Percentiles rank a stretch among this genome's conserved stretches.
Evolutionary conservation across 92 coral and sea anemone genomes (phyloP).

Genomic region (Galaxea fascicularis): DNA sequence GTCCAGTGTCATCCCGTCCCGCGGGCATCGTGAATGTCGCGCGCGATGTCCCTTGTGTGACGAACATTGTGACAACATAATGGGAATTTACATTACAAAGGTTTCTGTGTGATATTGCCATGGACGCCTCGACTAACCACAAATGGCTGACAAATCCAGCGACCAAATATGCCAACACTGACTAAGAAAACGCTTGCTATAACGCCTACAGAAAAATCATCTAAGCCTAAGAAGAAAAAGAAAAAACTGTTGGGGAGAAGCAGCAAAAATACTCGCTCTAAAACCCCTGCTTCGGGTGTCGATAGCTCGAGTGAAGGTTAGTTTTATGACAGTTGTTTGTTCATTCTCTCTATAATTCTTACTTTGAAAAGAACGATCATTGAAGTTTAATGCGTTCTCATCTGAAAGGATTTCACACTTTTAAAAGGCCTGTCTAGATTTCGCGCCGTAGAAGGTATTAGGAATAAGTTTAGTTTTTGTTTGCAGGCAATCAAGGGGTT

Average conservation of each 20-base stretch:
- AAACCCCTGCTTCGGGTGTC: slow-evolving; percentile 62
- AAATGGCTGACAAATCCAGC: slow-evolving; percentile 32
- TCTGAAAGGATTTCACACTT: slow-evolving; percentile 28
- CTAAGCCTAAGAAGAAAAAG: slow-evolving; percentile 80
- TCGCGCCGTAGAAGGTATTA: background rate
- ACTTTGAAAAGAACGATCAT: slow-evolving; percentile 18
- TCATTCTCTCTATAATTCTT: too few species aligned
- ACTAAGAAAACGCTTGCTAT: slow-evolving; percentile 66
- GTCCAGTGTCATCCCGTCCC: slow-evolving; percentile 1
- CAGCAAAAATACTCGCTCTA: slow-evolving; percentile 5
- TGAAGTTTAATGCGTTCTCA: slow-evolving; percentile 21
- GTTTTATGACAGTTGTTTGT: slow-evolving; percentile 45
- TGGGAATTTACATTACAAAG: slow-evolving; percentile 33
- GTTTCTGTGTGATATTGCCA: slow-evolving; percentile 63
- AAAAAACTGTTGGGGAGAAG: slow-evolving; percentile 60
- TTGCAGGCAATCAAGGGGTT: slow-evolving; percentile 9
- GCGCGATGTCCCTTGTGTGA: background rate
- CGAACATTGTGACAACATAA: slow-evolving; percentile 10
- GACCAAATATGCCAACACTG: slow-evolving; percentile 73
- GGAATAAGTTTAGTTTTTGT: background rate
- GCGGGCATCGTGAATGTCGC: background rate
- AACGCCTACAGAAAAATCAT: slow-evolving; percentile 63
- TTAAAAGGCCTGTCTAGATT: background rate
- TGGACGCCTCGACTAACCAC: slow-evolving; percentile 62
- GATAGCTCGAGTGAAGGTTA: slow-evolving; percentile 85